Percentiles rank a stretch among this genome's conserved stretches.
Evolutionary conservation across 1,140 invertebrate species (phyloP).

Genomic region (Papilio aristodemus): DNA sequence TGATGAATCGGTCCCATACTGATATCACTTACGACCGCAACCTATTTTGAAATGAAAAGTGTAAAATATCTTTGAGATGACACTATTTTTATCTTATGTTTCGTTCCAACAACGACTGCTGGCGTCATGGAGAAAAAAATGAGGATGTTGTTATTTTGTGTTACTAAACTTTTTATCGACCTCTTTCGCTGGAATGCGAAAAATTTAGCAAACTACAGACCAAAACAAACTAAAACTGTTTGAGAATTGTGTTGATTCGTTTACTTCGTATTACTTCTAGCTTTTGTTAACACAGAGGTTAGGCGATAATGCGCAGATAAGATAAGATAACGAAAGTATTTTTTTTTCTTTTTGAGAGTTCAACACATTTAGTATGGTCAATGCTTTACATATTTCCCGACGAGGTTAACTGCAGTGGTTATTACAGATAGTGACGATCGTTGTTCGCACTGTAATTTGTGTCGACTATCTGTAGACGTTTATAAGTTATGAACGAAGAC

Average conservation of each 20-base stretch:
- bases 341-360: conserved; percentile 21
- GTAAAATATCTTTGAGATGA: too few relatives aligned
- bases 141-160: too few relatives aligned
- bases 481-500: conserved; percentile 2
- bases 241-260: conserved; percentile 28
- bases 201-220: conserved; percentile 26
- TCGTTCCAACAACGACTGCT: too few relatives aligned
- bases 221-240: conserved; percentile 27
- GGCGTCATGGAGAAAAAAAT: too few relatives aligned
- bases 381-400: conserved; percentile 28
- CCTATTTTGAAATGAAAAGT: too few relatives aligned
- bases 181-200: conserved; percentile 5
- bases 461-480: conserved; percentile 30
- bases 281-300: conserved; percentile 25
- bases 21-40: too few relatives aligned
- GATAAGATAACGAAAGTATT: conserved; percentile 28
- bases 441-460: conserved; percentile 31
- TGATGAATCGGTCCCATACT: too few relatives aligned
- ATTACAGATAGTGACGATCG: conserved; percentile 31
- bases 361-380: conserved; percentile 19
- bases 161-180: background rate
- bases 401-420: conserved; percentile 30
- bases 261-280: conserved; percentile 17
- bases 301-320: conserved; percentile 8
- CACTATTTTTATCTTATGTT: too few relatives aligned